Evolutionary conservation across 30 jellyfish, hydroid and myxozoan genomes (phyloP).

Genomic region (Catostylus mosaicus): DNA sequence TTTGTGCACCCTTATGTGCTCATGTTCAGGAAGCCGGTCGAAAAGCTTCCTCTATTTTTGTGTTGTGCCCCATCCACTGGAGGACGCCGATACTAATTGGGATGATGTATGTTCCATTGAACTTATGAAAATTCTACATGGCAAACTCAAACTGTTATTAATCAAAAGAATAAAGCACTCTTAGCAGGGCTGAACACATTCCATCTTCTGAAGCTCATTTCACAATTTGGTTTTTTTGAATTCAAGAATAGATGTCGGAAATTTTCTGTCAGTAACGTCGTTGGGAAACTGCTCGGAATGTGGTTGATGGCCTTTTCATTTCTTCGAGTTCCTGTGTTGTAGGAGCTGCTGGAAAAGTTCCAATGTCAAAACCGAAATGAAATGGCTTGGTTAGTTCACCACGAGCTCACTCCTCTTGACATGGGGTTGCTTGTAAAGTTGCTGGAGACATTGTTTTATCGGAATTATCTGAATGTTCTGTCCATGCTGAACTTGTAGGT

Average conservation of each 20-base stretch:
- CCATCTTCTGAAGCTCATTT: conserved; percentile 39
- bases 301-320: conserved; percentile 32
- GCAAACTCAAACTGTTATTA: too few species aligned
- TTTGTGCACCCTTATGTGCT: conserved; percentile 26
- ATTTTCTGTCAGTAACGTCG: conserved; percentile 36
- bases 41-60: conserved; percentile 49
- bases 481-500: conserved; percentile 18
- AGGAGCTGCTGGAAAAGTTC: conserved; percentile 51
- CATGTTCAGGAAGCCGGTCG: conserved; percentile 56
- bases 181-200: conserved; percentile 55
- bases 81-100: conserved; percentile 51
- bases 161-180: conserved; percentile 41
- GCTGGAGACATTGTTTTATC: conserved; percentile 37
- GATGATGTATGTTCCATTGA: conserved; percentile 38
- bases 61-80: conserved; percentile 54
- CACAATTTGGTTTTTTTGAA: conserved; percentile 42
- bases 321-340: conserved; percentile 52
- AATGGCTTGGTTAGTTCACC: conserved; percentile 34
- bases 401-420: conserved; percentile 19
- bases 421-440: conserved; percentile 28
- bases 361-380: conserved; percentile 45
- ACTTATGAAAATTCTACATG: conserved; percentile 52
- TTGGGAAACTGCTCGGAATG: conserved; percentile 52
- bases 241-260: conserved; percentile 33
- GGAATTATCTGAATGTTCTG: conserved; percentile 23